Evolutionary conservation across 2,113 vertebrate genomes (phyloP).

Genomic region (Muntiacus muntjak): DNA sequence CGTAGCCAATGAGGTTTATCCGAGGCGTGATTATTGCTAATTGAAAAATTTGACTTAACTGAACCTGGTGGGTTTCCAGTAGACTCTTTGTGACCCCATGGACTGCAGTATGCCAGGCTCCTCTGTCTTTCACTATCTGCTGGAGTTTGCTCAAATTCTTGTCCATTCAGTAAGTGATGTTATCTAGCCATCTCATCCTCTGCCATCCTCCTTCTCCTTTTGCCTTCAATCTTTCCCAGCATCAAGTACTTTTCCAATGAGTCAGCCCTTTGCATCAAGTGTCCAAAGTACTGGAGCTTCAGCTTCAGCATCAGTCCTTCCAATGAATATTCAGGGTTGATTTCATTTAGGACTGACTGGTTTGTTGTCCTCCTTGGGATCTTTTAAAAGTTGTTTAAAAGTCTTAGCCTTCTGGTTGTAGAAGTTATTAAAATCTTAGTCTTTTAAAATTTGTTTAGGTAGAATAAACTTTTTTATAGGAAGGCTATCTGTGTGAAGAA

Average conservation of each 20-base stretch:
- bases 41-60: neutral
- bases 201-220: neutral
- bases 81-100: neutral
- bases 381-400: neutral
- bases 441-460: neutral
- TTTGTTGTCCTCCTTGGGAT: neutral
- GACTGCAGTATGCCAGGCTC: neutral
- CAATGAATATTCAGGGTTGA: neutral
- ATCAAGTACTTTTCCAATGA: neutral
- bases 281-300: neutral
- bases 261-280: neutral
- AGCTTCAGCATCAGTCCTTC: neutral
- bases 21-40: too few relatives aligned
- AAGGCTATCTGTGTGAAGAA: neutral
- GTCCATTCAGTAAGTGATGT: neutral
- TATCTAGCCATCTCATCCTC: neutral
- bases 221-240: neutral
- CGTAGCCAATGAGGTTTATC: too few relatives aligned
- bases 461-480: neutral
- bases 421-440: neutral
- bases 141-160: neutral
- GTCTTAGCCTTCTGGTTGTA: neutral
- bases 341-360: neutral
- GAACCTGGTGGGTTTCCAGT: neutral
- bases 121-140: neutral